These are phyloP conservation scores for Agrypnus murinus DNA, from an alignment of 2,888 invertebrate genomes.

Conservation along the genomic window DNA sequence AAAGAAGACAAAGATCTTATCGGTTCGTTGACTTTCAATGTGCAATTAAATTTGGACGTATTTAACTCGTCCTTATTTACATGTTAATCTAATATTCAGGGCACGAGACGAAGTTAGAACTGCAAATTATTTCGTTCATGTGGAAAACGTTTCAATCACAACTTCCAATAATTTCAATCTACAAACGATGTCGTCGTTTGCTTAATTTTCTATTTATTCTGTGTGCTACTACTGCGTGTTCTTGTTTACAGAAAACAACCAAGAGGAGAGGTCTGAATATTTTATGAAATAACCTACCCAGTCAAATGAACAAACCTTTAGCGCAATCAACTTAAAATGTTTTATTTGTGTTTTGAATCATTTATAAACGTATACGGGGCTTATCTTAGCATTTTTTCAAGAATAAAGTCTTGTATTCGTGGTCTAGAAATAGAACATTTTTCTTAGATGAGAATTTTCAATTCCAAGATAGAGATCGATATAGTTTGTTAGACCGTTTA, in stretches of 20 bases:
- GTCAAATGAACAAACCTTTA: neutral
- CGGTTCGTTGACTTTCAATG: conserved; percentile 24
- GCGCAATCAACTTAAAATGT: too few relatives aligned
- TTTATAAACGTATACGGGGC: too few relatives aligned
- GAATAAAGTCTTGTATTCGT: too few relatives aligned
- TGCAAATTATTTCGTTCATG: conserved; percentile 32
- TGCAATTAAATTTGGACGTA: conserved; percentile 29
- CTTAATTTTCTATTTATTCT: too few relatives aligned
- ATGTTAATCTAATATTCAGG: conserved; percentile 33
- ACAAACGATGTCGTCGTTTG: neutral
- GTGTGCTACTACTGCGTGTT: too few relatives aligned
- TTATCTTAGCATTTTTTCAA: too few relatives aligned
- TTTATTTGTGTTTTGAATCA: too few relatives aligned
- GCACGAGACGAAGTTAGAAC: conserved; percentile 34
- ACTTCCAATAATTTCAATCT: conserved; percentile 14
- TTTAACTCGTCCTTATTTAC: conserved; percentile 33
- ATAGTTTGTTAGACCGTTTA: too few relatives aligned
- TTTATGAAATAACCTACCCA: neutral
- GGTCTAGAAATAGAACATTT: too few relatives aligned
- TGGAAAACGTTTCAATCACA: conserved; percentile 33
- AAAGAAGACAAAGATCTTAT: neutral
- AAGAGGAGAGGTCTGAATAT: neutral
- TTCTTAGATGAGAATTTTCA: too few relatives aligned
- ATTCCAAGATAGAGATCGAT: too few relatives aligned
- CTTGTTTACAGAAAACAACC: neutral